phyloP scores from a whole-genome alignment of 2,113 vertebrate genomes.

The Pituophis catenifer region DNA sequence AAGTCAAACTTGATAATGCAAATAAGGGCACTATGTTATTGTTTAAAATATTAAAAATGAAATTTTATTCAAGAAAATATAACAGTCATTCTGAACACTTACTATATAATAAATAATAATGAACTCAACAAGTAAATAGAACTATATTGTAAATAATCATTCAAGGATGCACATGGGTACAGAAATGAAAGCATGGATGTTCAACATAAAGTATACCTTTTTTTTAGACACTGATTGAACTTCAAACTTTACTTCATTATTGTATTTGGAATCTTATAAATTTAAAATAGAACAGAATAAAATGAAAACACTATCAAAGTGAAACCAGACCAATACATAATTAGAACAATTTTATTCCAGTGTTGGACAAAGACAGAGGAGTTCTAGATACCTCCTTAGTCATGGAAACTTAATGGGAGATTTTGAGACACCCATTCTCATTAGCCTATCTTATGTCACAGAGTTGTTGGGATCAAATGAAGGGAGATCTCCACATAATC shows the following conservation, averaged over 20 bases:
- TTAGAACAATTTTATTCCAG: not conserved
- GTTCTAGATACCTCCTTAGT: not conserved
- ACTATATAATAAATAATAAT: not conserved
- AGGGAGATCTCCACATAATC: not conserved
- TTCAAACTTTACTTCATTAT: not conserved
- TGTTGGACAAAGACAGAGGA: not conserved
- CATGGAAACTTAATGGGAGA: not conserved
- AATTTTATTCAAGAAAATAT: constrained; percentile 23
- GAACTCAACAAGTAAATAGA: not conserved
- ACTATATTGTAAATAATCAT: not conserved
- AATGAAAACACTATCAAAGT: not conserved
- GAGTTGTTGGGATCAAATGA: not conserved
- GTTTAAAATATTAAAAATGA: constrained; percentile 16
- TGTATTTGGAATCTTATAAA: not conserved
- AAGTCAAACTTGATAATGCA: constrained; percentile 18
- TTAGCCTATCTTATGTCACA: not conserved
- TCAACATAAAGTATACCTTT: not conserved
- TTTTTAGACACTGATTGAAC: not conserved
- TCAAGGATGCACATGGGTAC: not conserved
- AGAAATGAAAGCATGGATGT: not conserved
- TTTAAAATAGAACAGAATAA: not conserved
- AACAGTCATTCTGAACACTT: not conserved
- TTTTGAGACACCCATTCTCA: not conserved
- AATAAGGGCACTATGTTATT: not conserved
- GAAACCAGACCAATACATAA: not conserved